These are phyloP conservation scores for Electrophaes corylata DNA, from an alignment of 2,888 invertebrate species.

Conservation along the genomic window DNA sequence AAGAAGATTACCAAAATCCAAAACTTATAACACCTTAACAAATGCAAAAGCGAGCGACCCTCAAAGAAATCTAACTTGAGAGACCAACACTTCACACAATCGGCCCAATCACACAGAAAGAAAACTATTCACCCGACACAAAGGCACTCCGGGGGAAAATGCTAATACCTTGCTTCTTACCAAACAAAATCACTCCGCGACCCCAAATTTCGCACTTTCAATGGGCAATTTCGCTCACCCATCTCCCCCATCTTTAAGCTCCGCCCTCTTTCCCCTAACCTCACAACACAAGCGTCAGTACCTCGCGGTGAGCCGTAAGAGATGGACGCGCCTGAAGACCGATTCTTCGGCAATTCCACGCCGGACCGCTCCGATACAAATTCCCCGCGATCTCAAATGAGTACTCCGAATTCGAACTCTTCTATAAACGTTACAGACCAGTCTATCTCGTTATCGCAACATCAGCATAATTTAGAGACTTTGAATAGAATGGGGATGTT, in stretches of 20 bases:
- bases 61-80: slow-evolving; percentile 59
- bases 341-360: slow-evolving; percentile 67
- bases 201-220: slow-evolving; percentile 83
- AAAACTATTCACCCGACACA: slow-evolving; percentile 70
- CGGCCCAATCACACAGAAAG: slow-evolving; percentile 78
- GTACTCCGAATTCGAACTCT: slow-evolving; percentile 77
- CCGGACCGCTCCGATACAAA: slow-evolving; percentile 75
- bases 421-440: slow-evolving; percentile 84
- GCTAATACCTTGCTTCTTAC: slow-evolving; percentile 79
- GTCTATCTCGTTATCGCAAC: slow-evolving; percentile 77
- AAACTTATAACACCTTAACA: slow-evolving; percentile 40
- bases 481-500: slow-evolving; percentile 81
- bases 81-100: slow-evolving; percentile 73
- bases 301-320: slow-evolving; percentile 57
- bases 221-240: slow-evolving; percentile 77
- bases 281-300: slow-evolving; percentile 59
- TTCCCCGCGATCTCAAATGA: slow-evolving; percentile 76
- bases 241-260: slow-evolving; percentile 57
- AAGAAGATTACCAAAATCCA: slow-evolving; percentile 28
- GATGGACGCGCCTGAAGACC: slow-evolving; percentile 76
- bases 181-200: slow-evolving; percentile 82
- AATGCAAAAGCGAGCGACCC: slow-evolving; percentile 46
- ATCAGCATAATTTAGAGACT: slow-evolving; percentile 81
- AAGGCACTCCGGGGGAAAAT: slow-evolving; percentile 74
- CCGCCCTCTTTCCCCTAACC: slow-evolving; percentile 57